phyloP scores from a whole-genome alignment of 2,888 invertebrate genomes.

The Hydroisotoma schaefferi region DNA sequence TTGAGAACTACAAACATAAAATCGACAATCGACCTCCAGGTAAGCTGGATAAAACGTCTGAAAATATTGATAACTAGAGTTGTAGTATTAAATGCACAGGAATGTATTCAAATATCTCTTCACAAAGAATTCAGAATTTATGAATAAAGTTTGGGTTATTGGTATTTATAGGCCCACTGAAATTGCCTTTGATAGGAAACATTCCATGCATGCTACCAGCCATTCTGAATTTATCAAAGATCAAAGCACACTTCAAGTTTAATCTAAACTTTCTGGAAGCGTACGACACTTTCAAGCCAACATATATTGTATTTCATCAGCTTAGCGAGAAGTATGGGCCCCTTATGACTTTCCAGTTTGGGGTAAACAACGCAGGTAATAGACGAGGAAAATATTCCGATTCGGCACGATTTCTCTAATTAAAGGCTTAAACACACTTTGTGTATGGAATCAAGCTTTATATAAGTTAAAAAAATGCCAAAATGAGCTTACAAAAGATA shows the following conservation, averaged over 20 bases:
- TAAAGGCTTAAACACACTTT: too few relatives aligned
- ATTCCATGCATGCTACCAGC: slow-evolving; percentile 37
- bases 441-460: too few relatives aligned
- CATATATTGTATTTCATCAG: slow-evolving; percentile 38
- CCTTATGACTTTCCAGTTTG: slow-evolving; percentile 39
- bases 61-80: not conserved
- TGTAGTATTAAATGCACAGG: not conserved
- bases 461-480: too few relatives aligned
- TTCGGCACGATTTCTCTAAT: too few relatives aligned
- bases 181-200: slow-evolving; percentile 41
- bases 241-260: slow-evolving; percentile 23
- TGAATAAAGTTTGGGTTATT: too few relatives aligned
- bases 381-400: not conserved
- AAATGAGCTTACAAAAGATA: too few relatives aligned
- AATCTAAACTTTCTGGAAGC: slow-evolving; percentile 13
- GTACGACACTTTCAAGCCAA: slow-evolving; percentile 32
- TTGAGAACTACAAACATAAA: slow-evolving; percentile 32
- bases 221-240: slow-evolving; percentile 33
- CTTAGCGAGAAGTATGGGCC: slow-evolving; percentile 35
- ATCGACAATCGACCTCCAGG: slow-evolving; percentile 35
- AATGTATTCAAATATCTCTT: too few relatives aligned
- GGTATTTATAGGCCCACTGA: slow-evolving; percentile 32
- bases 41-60: slow-evolving; percentile 13
- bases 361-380: slow-evolving; percentile 43
- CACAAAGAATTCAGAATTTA: too few relatives aligned